Percentiles rank a stretch among this genome's conserved stretches.
These are phyloP conservation scores for Cebidichthys violaceus DNA, from an alignment of 2,113 vertebrate genomes.

Conservation along the genomic window DNA sequence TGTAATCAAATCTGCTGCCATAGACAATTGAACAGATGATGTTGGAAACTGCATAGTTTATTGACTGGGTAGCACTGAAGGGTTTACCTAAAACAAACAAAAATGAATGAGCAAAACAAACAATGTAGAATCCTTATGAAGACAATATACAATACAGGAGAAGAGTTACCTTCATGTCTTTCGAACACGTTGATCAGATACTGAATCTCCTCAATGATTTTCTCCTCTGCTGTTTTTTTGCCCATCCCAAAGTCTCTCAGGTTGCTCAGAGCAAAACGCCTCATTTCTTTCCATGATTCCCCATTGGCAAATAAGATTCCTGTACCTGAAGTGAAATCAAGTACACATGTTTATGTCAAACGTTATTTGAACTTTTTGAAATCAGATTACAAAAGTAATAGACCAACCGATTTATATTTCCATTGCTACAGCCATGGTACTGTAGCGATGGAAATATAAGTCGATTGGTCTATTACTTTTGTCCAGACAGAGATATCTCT, in stretches of 20 bases:
- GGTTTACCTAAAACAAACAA: slow-evolving; percentile 4
- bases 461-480: not conserved
- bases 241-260: slow-evolving; percentile 13
- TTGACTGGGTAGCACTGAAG: not conserved
- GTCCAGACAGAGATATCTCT: too few species aligned
- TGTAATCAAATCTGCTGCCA: slow-evolving; percentile 11
- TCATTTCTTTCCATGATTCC: slow-evolving; percentile 3
- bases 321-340: not conserved
- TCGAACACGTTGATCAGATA: not conserved
- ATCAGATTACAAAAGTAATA: too few species aligned
- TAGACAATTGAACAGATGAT: slow-evolving; percentile 4
- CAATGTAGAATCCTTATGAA: not conserved
- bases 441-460: not conserved
- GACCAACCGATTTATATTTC: too few species aligned
- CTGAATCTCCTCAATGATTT: not conserved
- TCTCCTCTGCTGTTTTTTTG: not conserved
- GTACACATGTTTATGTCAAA: not conserved
- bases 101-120: not conserved
- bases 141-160: not conserved
- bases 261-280: not conserved
- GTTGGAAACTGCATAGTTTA: not conserved
- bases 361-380: too few species aligned
- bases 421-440: too few species aligned
- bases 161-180: not conserved
- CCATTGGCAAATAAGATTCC: not conserved